phyloP scores from a whole-genome alignment of 2,113 vertebrate species.

The Aptenodytes patagonicus region DNA sequence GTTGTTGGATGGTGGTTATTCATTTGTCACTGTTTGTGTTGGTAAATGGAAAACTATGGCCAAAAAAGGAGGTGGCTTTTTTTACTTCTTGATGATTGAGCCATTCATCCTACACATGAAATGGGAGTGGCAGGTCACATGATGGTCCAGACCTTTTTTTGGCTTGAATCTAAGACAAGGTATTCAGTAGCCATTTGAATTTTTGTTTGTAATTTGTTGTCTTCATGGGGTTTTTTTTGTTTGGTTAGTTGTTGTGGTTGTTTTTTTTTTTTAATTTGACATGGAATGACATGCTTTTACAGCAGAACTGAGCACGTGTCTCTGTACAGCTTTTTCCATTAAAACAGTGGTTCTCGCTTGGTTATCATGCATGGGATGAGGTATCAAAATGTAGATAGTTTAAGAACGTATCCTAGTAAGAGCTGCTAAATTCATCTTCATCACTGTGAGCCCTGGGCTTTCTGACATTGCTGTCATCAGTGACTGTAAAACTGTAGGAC shows the following conservation, averaged over 20 bases:
- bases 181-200: not conserved
- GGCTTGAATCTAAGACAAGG: not conserved
- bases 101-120: not conserved
- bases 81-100: not conserved
- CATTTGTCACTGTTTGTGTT: not conserved
- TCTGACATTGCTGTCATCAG: not conserved
- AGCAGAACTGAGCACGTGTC: not conserved
- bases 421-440: not conserved
- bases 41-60: not conserved
- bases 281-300: not conserved
- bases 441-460: not conserved
- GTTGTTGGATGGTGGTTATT: not conserved
- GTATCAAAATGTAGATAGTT: not conserved
- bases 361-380: not conserved
- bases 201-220: not conserved
- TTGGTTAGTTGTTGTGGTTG: rapidly evolving
- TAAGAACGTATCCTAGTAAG: not conserved
- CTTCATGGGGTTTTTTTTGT: not conserved
- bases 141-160: not conserved
- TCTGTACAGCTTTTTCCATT: not conserved
- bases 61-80: not conserved
- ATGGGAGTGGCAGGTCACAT: not conserved
- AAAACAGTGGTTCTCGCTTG: not conserved
- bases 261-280: not conserved
- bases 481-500: not conserved